Conservation (phyloP, 2,113 vertebrate species). For the Pseudopipra pipra region DNA sequence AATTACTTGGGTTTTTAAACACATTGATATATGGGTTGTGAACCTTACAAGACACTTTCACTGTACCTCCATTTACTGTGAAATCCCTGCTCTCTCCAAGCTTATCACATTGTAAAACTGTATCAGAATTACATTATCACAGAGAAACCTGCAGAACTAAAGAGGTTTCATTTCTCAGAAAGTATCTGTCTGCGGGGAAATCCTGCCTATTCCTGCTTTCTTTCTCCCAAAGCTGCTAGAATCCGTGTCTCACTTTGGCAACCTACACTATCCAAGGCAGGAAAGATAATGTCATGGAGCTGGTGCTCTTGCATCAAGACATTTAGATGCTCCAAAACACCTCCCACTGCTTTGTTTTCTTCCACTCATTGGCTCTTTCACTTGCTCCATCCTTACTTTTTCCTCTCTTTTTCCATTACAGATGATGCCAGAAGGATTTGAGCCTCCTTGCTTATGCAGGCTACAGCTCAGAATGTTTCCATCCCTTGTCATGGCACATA, state of each 20-base stretch:
- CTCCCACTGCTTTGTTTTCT: background rate
- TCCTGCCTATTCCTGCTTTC: background rate
- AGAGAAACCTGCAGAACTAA: background rate
- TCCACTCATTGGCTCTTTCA: background rate
- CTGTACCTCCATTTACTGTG: background rate
- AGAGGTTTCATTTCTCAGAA: background rate
- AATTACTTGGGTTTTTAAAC: slow-evolving; percentile 42
- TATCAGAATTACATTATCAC: background rate
- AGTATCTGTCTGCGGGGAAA: background rate
- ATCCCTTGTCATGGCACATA: background rate
- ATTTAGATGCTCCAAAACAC: background rate
- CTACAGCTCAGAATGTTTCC: background rate
- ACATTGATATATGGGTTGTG: slow-evolving; percentile 17
- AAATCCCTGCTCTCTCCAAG: background rate
- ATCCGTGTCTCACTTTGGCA: background rate
- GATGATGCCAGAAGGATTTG: background rate
- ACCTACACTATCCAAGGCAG: background rate
- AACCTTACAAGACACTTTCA: background rate
- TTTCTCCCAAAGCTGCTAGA: background rate
- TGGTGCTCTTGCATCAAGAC: background rate
- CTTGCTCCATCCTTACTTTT: background rate
- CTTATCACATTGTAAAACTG: background rate
- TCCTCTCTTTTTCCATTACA: background rate
- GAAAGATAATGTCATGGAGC: background rate
- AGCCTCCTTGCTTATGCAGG: background rate